These are phyloP conservation scores for Hirtodrosophila confusa DNA, from an alignment of 2,888 invertebrate genomes.

Conservation along the genomic window DNA sequence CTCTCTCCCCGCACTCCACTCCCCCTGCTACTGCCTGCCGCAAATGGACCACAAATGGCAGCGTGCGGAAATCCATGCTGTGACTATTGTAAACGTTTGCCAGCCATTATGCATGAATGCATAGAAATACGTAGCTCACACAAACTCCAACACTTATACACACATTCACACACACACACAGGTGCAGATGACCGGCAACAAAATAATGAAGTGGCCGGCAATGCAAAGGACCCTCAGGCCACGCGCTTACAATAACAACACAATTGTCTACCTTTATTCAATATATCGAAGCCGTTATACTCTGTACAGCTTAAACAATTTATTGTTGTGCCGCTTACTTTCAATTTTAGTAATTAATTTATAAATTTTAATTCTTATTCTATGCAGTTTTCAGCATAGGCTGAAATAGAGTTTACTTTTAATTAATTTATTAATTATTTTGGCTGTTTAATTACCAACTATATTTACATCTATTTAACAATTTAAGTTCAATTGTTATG, in stretches of 20 bases:
- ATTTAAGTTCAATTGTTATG: no score
- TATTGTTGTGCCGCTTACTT: neutral
- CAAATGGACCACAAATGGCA: conserved; percentile 77
- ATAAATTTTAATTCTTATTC: no score
- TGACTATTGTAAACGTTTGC: conserved; percentile 77
- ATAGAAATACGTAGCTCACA: conserved; percentile 67
- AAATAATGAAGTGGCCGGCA: conserved; percentile 68
- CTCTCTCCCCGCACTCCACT: neutral
- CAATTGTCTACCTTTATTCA: conserved; percentile 20
- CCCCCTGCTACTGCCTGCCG: conserved; percentile 29
- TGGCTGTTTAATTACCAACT: no score
- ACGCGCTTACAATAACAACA: conserved; percentile 32
- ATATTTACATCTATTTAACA: no score
- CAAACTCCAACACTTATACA: conserved; percentile 8
- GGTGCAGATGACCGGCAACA: conserved; percentile 51
- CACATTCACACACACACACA: conserved; percentile 25
- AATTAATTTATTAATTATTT: no score
- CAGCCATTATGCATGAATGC: conserved; percentile 76
- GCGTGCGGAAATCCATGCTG: conserved; percentile 77
- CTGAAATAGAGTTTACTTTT: no score
- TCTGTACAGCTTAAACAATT: conserved; percentile 7
- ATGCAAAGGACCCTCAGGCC: conserved; percentile 52
- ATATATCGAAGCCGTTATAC: conserved; percentile 22
- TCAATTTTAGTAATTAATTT: no score
- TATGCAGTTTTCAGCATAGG: no score